A percentile compares a stretch with the other conserved stretches of the same genome.
phyloP scores from a whole-genome alignment of 2,113 vertebrate genomes.

The Catharus bicknelli region DNA sequence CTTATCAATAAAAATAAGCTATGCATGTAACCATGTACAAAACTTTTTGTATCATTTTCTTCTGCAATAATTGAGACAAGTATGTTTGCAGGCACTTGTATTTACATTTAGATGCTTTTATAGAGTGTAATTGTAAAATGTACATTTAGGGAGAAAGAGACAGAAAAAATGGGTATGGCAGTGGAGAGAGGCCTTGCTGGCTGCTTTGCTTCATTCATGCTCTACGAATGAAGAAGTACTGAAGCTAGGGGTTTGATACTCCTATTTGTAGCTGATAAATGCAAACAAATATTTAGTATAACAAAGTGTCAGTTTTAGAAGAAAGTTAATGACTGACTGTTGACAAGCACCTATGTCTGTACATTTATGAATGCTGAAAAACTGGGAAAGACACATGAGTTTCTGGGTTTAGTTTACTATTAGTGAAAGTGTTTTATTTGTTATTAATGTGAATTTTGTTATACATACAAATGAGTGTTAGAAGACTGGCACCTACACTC shows the following conservation, averaged over 20 bases:
- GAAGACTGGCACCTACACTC: background rate
- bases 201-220: background rate
- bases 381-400: background rate
- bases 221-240: background rate
- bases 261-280: background rate
- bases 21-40: background rate
- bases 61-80: background rate
- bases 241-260: background rate
- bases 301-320: background rate
- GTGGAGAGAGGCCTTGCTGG: background rate
- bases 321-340: background rate
- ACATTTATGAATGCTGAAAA: background rate
- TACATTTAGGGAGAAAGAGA: background rate
- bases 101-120: background rate
- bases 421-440: background rate
- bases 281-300: background rate
- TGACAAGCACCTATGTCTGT: background rate
- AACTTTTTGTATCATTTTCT: background rate
- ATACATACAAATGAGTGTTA: background rate
- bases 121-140: background rate
- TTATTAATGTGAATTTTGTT: background rate
- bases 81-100: background rate
- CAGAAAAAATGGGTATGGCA: background rate
- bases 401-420: background rate
- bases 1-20: background rate